Base-by-base conservation (phyloP, 1,140 invertebrate species). In the Anoplolepis gracilipes region DNA sequence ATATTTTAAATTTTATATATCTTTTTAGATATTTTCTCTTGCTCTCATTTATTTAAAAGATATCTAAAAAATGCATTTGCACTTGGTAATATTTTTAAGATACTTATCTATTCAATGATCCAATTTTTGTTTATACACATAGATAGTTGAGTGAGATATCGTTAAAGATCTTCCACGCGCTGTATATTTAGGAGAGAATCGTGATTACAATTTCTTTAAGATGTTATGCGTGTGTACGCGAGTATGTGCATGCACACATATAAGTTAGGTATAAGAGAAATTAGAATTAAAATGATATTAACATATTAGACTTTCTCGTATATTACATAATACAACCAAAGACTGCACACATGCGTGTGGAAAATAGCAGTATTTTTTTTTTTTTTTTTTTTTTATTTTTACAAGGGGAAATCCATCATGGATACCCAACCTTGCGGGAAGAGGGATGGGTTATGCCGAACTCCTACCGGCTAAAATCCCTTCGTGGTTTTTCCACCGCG, bases 281-380 rank as follows among this genome's bases (percentile, higher is more conserved):
- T 49, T 49, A 49, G 16, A 49, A 49, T 49, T n/a, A n/a, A n/a
- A n/a, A 90, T 42, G 81, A 46, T 73, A 82, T 39, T 81, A 81
- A 77, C 1, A 77, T 25, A 62, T 42, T 16, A 36, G 13, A 85
- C 13, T 59, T 30, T 85, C 75, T 49, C 42, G 42, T 46, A 82
- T 88, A 85, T 86, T 86, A 86, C 84, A 73, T 91, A 87, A 92
- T 92, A 93, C 88, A 93, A 93, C 93, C 93, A 94, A 94, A 94
- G 93, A 94, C 85, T 92, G 92, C 90, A 89, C 88, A 89, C 69
- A 75, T 84, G 67, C 86, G 85, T 93, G 87, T 87, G 49, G 57
- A 53, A 90, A 89, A 90, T 90, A 90, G 73, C 92, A 93, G 91
- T 93, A 93, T 93, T 93, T 88, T 85, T n/a, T n/a, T n/a, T n/a